phyloP scores from a whole-genome alignment of 35 echinoderm and acorn worm species.

The Lytechinus pictus region DNA sequence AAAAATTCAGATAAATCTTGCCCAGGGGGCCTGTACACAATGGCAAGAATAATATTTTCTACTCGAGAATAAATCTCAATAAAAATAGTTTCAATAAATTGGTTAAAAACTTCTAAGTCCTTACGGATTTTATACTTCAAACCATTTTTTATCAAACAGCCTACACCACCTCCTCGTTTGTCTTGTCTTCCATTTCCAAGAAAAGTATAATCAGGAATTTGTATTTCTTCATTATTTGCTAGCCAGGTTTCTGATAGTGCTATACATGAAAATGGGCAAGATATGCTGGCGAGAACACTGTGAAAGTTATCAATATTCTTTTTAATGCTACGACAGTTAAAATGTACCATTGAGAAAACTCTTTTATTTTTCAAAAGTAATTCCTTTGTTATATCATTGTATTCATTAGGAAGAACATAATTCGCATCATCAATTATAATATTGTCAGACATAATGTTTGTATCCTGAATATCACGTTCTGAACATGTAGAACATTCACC shows the following conservation, averaged over 20 bases:
- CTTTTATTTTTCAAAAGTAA: neutral
- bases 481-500: neutral
- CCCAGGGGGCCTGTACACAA: neutral
- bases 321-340: neutral
- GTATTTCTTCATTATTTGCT: too few relatives aligned
- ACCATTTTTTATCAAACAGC: neutral
- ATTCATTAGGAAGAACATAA: neutral
- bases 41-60: conserved; percentile 20
- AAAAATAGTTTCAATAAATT: neutral
- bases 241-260: neutral
- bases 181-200: too few relatives aligned
- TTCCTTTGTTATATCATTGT: neutral
- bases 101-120: too few relatives aligned
- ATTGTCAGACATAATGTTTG: neutral
- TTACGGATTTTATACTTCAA: neutral
- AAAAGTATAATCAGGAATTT: too few relatives aligned
- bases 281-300: neutral
- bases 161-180: too few relatives aligned
- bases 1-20: neutral
- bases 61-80: neutral
- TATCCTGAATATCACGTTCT: neutral
- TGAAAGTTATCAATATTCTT: neutral
- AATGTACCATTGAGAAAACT: neutral
- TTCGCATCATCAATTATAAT: neutral
- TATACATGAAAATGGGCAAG: neutral